Evolutionary conservation across 2,888 invertebrate species (phyloP).

Genomic region (Acronicta leporina): DNA sequence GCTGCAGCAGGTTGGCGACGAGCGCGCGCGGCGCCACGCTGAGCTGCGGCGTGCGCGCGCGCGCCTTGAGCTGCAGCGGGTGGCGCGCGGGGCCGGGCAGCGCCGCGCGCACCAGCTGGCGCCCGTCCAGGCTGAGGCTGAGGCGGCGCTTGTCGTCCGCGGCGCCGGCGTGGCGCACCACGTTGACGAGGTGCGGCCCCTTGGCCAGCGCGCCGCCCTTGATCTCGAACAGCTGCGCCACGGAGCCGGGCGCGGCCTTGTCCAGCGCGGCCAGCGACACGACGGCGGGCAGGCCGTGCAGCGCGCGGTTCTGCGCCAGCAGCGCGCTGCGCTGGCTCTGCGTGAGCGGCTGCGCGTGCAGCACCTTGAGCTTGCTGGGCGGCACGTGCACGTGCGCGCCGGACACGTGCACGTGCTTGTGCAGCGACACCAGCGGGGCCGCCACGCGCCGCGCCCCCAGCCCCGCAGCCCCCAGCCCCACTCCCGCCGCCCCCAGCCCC

Average conservation of each 20-base stretch:
- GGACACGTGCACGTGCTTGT: slow-evolving; percentile 64
- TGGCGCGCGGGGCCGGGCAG: slow-evolving; percentile 63
- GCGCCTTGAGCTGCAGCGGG: slow-evolving; percentile 76
- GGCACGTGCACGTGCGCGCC: slow-evolving; percentile 62
- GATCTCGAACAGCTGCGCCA: slow-evolving; percentile 82
- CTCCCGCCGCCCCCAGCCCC: slow-evolving; percentile 25
- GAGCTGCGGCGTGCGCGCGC: slow-evolving; percentile 56
- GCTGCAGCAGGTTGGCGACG: slow-evolving; percentile 74
- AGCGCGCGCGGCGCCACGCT: slow-evolving; percentile 64
- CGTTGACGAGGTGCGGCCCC: slow-evolving; percentile 82
- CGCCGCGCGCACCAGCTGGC: slow-evolving; percentile 71
- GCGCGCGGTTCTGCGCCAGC: slow-evolving; percentile 69
- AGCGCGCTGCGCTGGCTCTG: slow-evolving; percentile 75
- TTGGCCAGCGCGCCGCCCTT: slow-evolving; percentile 79
- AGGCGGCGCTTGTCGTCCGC: slow-evolving; percentile 71
- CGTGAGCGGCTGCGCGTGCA: slow-evolving; percentile 80
- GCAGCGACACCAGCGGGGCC: slow-evolving; percentile 54
- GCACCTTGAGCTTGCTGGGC: slow-evolving; percentile 76
- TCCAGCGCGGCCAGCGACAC: slow-evolving; percentile 77
- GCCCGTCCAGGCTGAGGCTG: slow-evolving; percentile 71
- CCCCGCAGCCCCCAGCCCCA: slow-evolving; percentile 25
- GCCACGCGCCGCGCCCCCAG: slow-evolving; percentile 41
- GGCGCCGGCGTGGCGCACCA: slow-evolving; percentile 75
- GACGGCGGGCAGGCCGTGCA: slow-evolving; percentile 70
- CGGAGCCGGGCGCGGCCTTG: slow-evolving; percentile 75